phyloP scores from a whole-genome alignment of 2,113 vertebrate species.

The Benitochromis conjunctus region DNA sequence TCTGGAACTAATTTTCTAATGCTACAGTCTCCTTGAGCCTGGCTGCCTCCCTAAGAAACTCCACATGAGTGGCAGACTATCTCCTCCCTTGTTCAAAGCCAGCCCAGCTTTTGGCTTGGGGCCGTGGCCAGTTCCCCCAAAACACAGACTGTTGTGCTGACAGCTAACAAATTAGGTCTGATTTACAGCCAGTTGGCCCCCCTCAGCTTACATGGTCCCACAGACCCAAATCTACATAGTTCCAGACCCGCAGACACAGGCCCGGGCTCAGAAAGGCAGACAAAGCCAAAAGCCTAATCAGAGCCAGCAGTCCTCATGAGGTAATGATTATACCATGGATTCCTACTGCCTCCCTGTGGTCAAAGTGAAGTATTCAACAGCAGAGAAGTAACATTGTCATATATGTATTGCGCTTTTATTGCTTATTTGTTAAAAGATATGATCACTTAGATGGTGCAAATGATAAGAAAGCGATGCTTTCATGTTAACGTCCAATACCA shows the following conservation, averaged over 20 bases:
- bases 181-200: constrained; percentile 75
- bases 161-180: constrained; percentile 81
- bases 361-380: not conserved
- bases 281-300: constrained; percentile 59
- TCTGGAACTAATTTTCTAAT: constrained; percentile 76
- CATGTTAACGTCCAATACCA: not conserved
- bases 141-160: constrained; percentile 75
- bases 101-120: constrained; percentile 63
- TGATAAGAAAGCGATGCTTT: not conserved
- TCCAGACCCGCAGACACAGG: constrained; percentile 67
- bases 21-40: constrained; percentile 59
- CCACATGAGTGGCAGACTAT: constrained; percentile 70
- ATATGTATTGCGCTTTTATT: not conserved
- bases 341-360: constrained; percentile 65
- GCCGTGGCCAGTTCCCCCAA: constrained; percentile 62
- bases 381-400: not conserved
- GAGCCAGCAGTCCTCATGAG: constrained; percentile 56
- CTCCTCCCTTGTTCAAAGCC: constrained; percentile 60
- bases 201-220: constrained; percentile 59
- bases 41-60: constrained; percentile 63
- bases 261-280: constrained; percentile 47
- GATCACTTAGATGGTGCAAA: not conserved
- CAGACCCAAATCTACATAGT: constrained; percentile 69
- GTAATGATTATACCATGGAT: not conserved
- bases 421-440: not conserved